A percentile compares a stretch with the other conserved stretches of the same genome.
These are phyloP conservation scores for Aix galericulata DNA, from an alignment of 2,113 vertebrate genomes.

Conservation along the genomic window DNA sequence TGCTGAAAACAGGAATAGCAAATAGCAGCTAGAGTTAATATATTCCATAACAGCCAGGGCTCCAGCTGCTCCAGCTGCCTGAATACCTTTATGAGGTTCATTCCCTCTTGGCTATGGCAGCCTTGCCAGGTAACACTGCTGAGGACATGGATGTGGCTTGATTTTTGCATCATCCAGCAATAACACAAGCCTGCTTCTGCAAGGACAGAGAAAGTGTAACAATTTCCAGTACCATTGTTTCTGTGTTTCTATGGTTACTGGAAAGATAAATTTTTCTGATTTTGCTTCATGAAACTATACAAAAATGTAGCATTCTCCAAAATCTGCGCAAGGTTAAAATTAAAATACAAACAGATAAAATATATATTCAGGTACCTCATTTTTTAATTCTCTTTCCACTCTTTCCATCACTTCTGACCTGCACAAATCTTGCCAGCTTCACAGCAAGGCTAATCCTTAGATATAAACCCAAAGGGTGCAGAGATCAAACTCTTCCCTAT, in stretches of 20 bases:
- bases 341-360: not conserved
- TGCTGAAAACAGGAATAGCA: not conserved
- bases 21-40: not conserved
- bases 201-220: not conserved
- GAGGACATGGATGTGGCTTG: not conserved
- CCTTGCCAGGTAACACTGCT: not conserved
- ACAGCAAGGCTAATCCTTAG: not conserved
- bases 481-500: not conserved
- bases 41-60: not conserved
- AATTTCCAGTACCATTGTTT: conserved; percentile 39
- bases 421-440: not conserved
- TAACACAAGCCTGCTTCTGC: not conserved
- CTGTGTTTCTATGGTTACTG: conserved; percentile 43
- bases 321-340: conserved; percentile 18
- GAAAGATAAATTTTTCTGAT: not conserved
- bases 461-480: not conserved
- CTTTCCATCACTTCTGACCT: not conserved
- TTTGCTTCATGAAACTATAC: not conserved
- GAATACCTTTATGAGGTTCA: not conserved
- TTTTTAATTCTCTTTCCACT: not conserved
- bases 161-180: not conserved
- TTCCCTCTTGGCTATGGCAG: not conserved
- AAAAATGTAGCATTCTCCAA: not conserved
- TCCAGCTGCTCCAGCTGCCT: conserved; percentile 7
- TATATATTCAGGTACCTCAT: not conserved